Base-by-base conservation (phyloP, 2,888 invertebrate genomes). In the Pardosa pseudoannulata region DNA sequence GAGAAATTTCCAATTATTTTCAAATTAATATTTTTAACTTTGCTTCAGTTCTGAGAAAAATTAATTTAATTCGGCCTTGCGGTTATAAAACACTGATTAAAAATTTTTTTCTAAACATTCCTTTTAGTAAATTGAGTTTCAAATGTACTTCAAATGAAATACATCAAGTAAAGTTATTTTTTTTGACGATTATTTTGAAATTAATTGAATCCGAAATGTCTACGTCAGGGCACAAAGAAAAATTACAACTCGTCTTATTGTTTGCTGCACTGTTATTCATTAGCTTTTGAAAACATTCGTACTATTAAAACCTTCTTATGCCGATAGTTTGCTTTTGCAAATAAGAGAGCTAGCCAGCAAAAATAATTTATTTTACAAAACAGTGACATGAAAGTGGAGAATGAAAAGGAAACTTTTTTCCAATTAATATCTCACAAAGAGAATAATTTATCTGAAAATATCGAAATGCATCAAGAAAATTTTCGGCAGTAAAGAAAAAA, bases 381-480 rank as follows among this genome's bases (percentile, higher is more conserved):
- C 23, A 56, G n/a, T 56, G 56, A 23, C 1, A 56, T 56, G 23
- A 23, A 56, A 56, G 56, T 46, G n/a, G 3, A 46, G 16, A 56
- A 56, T 56, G 56, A 56, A 56, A 56, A 56, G 56, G 11, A 56
- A 23, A 2, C 6, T 56, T 46, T 46, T 56, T 56, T n/a, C 16
- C 56, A 56, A 56, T 56, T 56, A 56, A 56, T 56, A 56, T 56
- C 3, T 56, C 3, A 56, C 56, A 56, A 56, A 56, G 56, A 23
- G 56, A 56, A 56, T 56, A 56, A 56, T 56, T 56, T 56, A 56
- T 23, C 23, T 56, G 56, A 56, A 56, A 56, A 19, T 56, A 56
- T 56, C 23, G 56, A 56, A 23, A 23, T 56, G 23, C 5, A 56
- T 56, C 23, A 19, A 56, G 23, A 23, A 23, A 56, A 23, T 46